Conservation (phyloP, 2,113 vertebrate genomes). For the Dolichotis patagonum region DNA sequence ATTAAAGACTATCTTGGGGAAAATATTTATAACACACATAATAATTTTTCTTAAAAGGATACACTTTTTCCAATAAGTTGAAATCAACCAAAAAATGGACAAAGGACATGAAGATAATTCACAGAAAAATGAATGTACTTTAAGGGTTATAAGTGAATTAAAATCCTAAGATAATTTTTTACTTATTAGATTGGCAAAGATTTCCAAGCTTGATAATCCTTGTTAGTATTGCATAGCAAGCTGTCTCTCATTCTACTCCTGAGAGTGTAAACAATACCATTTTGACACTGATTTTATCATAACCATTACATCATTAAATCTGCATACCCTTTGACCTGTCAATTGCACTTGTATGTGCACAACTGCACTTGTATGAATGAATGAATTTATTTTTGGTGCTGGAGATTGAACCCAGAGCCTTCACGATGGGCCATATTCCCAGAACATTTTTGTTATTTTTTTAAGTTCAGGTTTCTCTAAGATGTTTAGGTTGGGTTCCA, state of each 20-base stretch:
- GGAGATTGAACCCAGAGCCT: not conserved
- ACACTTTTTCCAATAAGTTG: not conserved
- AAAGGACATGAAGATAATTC: constrained; percentile 15
- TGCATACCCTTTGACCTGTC: not conserved
- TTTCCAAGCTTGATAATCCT: not conserved
- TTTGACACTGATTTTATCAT: not conserved
- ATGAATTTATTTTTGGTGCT: not conserved
- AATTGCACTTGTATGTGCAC: not conserved
- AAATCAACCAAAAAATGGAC: not conserved
- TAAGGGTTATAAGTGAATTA: not conserved
- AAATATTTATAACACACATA: not conserved
- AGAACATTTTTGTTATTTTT: not conserved
- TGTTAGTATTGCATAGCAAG: not conserved
- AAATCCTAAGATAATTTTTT: not conserved
- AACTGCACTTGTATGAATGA: too few relatives aligned
- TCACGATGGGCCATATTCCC: not conserved
- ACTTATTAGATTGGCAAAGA: not conserved
- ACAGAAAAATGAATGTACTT: not conserved
- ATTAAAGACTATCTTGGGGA: not conserved
- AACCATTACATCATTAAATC: not conserved
- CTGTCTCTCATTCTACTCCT: not conserved
- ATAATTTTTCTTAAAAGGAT: not conserved
- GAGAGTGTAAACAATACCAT: not conserved
- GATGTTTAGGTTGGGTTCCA: not conserved
- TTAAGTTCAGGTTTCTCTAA: not conserved